Conservation (phyloP, 2,797 vertebrate genomes). For the Darevskia nairensis region DNA sequence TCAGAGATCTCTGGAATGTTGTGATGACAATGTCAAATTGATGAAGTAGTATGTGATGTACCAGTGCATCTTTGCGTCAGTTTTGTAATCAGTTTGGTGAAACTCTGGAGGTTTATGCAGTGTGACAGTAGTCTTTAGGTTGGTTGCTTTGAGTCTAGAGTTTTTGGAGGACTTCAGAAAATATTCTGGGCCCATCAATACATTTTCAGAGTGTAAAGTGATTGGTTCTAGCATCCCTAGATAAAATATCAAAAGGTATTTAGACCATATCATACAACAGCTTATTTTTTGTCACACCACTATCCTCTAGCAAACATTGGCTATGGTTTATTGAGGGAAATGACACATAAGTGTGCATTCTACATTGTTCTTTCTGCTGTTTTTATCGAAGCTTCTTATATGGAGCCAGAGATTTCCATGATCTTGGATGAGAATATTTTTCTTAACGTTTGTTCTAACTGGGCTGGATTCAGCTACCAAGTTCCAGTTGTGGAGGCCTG, state of each 20-base stretch:
- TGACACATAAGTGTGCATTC: not conserved
- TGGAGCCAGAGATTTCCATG: rapidly evolving
- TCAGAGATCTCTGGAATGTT: not conserved
- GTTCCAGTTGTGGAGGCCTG: no score
- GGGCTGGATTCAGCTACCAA: not conserved
- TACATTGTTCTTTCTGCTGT: not conserved
- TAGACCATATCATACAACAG: not conserved
- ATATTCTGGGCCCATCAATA: not conserved
- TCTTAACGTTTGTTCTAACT: not conserved
- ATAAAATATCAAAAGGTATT: not conserved
- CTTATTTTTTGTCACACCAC: not conserved
- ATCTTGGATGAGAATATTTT: rapidly evolving
- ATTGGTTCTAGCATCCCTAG: not conserved
- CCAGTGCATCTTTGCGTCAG: not conserved
- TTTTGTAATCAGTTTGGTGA: not conserved
- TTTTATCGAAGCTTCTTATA: rapidly evolving
- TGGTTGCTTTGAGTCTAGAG: not conserved
- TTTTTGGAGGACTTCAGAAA: not conserved
- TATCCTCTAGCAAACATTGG: not conserved
- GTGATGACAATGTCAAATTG: not conserved
- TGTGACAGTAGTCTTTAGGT: not conserved
- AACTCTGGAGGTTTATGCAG: not conserved
- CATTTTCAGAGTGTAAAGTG: not conserved
- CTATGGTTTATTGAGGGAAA: rapidly evolving
- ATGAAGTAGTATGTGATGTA: not conserved